Evolutionary conservation across 2,113 vertebrate genomes (phyloP), one percentile per base, ranked within the genome.

Genomic region (Choloepus hoffmanni): DNA sequence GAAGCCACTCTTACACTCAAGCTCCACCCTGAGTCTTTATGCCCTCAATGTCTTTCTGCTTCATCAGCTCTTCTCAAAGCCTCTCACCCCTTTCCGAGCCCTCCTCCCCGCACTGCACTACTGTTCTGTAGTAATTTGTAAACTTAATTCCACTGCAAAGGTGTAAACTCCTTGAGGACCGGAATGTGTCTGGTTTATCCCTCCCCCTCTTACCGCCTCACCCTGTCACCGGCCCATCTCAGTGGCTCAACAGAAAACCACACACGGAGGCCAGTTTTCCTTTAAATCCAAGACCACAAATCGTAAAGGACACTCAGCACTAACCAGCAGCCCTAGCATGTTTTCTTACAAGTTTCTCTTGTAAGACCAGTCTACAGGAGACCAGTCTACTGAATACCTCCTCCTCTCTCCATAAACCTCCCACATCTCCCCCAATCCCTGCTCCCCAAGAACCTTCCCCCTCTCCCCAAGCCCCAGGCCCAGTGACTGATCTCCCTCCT

Each of bases 291-390:
- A 85, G 68, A 85, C 53, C 81, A 45, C 55, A 84, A 55, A 43
- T 36, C 36, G 23, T 87, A 85, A 79, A 85, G 28, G 15, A 18
- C 12, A 40, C 58, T 63, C 58, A 84, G 14, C 3, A 2, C 24
- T 70, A 19, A 24, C 83, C 33, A n/a, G 83, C 10, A 36, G 50
- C 24, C 23, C 53, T 40, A 50, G 65, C 43, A 72, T 70, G 60
- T 19, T 85, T 48, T 65, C 79, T 79, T 85, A 89, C 77, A 81
- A 91, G 68, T 30, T 36, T 78, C 76, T 94, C 48, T 36, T 11
- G 67, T 63, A 36, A 36, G 36, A 36, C 74, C 40, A 43, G 24
- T 89, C 28, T 85, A 40, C 58, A 40, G 24, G 10, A 14, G 10
- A 26, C 26, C 48, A 50, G 48, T 50, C 48, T 26, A 15, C 18